A percentile compares a stretch with the other conserved stretches of the same genome.
Conservation (phyloP, 2,113 vertebrate genomes). For the Embiotoca jacksoni region DNA sequence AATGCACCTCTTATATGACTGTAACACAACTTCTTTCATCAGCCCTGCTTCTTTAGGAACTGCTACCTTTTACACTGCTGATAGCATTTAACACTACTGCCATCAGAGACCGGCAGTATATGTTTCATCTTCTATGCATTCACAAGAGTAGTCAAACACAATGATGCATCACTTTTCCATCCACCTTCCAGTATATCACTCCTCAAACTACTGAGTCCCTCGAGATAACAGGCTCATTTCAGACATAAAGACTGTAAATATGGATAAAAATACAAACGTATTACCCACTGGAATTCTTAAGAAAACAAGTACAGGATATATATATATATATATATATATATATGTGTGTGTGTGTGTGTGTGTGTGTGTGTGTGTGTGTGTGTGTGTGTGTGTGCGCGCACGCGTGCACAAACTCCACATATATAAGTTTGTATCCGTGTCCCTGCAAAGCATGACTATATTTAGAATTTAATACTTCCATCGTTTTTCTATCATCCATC, state of each 20-base stretch:
- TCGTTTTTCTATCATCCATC: slow-evolving; percentile 72
- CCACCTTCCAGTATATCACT: slow-evolving; percentile 38
- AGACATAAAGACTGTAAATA: slow-evolving; percentile 38
- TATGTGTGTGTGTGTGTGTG: slow-evolving; percentile 25
- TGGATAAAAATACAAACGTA: slow-evolving; percentile 27
- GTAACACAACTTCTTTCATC: background rate
- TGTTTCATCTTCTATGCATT: background rate
- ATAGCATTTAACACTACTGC: background rate
- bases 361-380: slow-evolving; percentile 26
- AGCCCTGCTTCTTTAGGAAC: background rate
- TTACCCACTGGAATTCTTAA: slow-evolving; percentile 8
- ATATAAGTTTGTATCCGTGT: slow-evolving; percentile 54
- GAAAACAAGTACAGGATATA: slow-evolving; percentile 28
- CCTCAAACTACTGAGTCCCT: slow-evolving; percentile 29
- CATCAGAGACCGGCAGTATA: background rate
- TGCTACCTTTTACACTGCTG: background rate
- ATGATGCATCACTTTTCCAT: slow-evolving; percentile 29
- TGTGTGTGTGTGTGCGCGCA: slow-evolving; percentile 34
- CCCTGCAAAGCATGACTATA: slow-evolving; percentile 57
- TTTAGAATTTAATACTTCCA: slow-evolving; percentile 76
- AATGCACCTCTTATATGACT: too few relatives aligned
- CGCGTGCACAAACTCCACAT: background rate
- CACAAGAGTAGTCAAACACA: slow-evolving; percentile 13
- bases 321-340: slow-evolving; percentile 11
- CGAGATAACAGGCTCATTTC: slow-evolving; percentile 34